Conservation (phyloP, 2,113 vertebrate species). For the Hippocampus guttulatus region DNA sequence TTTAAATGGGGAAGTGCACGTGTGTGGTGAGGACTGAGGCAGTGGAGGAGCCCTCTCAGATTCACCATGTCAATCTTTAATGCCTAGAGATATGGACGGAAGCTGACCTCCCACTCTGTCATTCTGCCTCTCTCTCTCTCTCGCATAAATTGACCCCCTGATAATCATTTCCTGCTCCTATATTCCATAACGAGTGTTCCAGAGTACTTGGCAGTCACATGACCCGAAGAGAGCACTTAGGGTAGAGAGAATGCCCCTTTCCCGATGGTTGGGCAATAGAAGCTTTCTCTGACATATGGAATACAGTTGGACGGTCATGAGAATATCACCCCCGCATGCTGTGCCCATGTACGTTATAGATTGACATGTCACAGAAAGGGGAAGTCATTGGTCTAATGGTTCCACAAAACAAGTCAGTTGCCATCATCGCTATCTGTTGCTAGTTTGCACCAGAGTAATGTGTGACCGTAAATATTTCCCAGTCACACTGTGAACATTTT, state of each 20-base stretch:
- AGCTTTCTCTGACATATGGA: slow-evolving; percentile 65
- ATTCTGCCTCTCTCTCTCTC: slow-evolving; percentile 57
- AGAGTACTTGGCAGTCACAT: slow-evolving; percentile 60
- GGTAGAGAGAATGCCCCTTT: slow-evolving; percentile 69
- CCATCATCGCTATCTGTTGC: slow-evolving; percentile 42
- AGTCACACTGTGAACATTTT: background rate
- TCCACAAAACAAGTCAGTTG: slow-evolving; percentile 41
- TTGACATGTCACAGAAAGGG: slow-evolving; percentile 52
- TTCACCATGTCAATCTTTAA: slow-evolving; percentile 72
- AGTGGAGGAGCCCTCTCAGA: slow-evolving; percentile 52
- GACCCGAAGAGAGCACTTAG: slow-evolving; percentile 62
- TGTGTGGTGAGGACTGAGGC: slow-evolving; percentile 49
- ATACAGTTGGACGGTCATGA: slow-evolving; percentile 50
- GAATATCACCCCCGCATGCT: slow-evolving; percentile 53
- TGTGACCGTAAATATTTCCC: slow-evolving; percentile 8
- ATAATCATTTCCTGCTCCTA: slow-evolving; percentile 68
- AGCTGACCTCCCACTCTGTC: slow-evolving; percentile 68
- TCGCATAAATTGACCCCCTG: slow-evolving; percentile 73
- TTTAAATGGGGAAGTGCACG: slow-evolving; percentile 68
- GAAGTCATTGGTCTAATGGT: slow-evolving; percentile 57
- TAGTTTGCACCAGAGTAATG: slow-evolving; percentile 30
- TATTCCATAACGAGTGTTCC: slow-evolving; percentile 65
- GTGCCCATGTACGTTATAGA: slow-evolving; percentile 56
- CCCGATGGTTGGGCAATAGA: slow-evolving; percentile 50
- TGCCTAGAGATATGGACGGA: slow-evolving; percentile 66